Base-by-base conservation (phyloP, 2,797 vertebrate genomes). In the Rhinatrema bivittatum region DNA sequence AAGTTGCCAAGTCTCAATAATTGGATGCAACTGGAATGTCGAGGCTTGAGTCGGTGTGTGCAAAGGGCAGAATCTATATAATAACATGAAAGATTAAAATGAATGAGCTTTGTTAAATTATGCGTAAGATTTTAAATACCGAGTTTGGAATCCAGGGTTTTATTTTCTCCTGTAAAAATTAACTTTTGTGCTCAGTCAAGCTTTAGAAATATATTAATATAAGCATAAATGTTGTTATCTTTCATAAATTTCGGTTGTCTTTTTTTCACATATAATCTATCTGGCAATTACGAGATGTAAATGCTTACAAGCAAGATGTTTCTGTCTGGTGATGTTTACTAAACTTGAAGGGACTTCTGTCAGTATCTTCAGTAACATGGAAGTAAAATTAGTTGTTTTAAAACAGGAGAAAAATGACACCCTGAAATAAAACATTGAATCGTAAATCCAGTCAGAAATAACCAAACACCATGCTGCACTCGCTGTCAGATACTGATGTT, bases 1-100 rank as follows among this genome's bases (percentile, higher is more conserved):
- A 77, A 79, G 76, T 13, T 29, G n/a, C 39, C 16, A 14, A 12
- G 23, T 32, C 5, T 21, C 1, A 2, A 32, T 9, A 15, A 31
- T 0, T 7, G 26, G 23, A 6, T 3, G 3, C 20, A 20, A n/a
- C 0, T 13, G 47, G 26, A 5, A 2, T 0, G 43, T 19, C 4
- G 25, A 1, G 3, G 5, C 25, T 4, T 11, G 1, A 3, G 31
- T 28, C 18, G 30, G 28, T 29, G 25, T 8, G 3, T 29, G 32
- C 12, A 46, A 16, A 21, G 7, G 3, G 6, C 18, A 25, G 20
- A 21, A 13, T 10, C 8, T 14, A 4, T 4, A 20, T n/a, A n/a
- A 13, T 26, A 5, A 2, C n/a, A n/a, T n/a, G n/a, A n/a, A 34
- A 5, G 24, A 16, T 16, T 0, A 5, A 32, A 7, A 30, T 4